Base-by-base conservation (phyloP, 2,113 vertebrate species). In the Dromaius novaehollandiae region DNA sequence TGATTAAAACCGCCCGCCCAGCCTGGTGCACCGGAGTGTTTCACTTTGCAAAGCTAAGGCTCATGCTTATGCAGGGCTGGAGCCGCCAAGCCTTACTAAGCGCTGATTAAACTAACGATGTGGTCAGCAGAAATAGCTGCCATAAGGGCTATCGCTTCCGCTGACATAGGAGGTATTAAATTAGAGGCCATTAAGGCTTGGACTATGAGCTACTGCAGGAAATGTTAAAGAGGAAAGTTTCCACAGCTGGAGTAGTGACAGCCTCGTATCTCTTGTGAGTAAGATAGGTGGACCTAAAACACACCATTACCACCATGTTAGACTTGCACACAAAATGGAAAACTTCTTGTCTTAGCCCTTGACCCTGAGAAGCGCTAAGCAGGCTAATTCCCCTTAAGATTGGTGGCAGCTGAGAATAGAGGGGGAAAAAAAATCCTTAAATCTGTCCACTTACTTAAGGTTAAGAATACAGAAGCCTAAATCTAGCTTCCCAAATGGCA, bases 271-370 rank as follows among this genome's bases (percentile, higher is more conserved):
- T 50, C 64, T 42, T 8, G 1, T n/a, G 51, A 14, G 11, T n/a
- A 20, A 58, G 30, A 63, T 0, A 16, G 44, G 32, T 38, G 42
- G 30, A 65, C 60, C 30, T 83, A 66, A 30, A 42, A 28, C 0
- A 9, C 28, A 36, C 0, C 0, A 14, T 32, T 66, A 30, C 18
- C 28, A 11, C 4, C 0, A 0, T 6, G 34, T 75, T 56, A 48
- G 58, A 3, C 63, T 87, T n/a, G 50, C 38, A 90, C 25, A 36
- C 46, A 30, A 42, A 65, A 64, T 21, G 6, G 44, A 91, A 95
- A 60, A 7, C 34, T 88, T 50, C 78, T 68, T 56, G 6, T 73
- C 25, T 85, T 87, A 85, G 28, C 36, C 11, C 24, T 76, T 50
- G 40, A 89, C 50, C 53, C 63, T 28, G 18, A 83, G 40, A 78